Conservation (phyloP, 2,113 vertebrate species). For the Diadophis punctatus region DNA sequence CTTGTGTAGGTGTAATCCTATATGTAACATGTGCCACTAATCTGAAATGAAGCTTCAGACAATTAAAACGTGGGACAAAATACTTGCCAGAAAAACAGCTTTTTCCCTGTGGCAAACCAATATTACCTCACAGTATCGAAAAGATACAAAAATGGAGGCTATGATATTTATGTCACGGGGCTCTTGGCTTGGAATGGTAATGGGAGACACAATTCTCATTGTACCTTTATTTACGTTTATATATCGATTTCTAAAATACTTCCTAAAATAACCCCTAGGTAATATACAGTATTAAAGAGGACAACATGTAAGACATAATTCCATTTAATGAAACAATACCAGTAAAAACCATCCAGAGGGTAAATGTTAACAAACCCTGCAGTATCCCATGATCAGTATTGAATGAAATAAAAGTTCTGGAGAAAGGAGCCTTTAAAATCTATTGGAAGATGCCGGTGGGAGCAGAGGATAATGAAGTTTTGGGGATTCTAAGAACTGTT, state of each 20-base stretch:
- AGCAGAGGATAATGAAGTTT: background rate
- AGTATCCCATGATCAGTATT: background rate
- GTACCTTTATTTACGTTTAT: background rate
- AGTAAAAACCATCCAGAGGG: background rate
- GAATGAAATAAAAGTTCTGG: background rate
- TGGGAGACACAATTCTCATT: background rate
- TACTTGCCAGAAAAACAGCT: background rate
- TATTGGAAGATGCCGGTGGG: background rate
- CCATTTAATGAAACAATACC: background rate
- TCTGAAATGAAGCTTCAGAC: background rate
- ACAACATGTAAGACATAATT: background rate
- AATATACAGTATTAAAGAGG: background rate
- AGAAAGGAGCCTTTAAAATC: background rate
- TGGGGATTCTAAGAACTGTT: background rate
- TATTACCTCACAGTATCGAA: background rate
- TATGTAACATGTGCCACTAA: background rate
- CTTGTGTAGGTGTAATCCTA: background rate
- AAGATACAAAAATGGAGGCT: background rate
- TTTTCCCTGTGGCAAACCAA: background rate
- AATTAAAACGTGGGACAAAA: background rate
- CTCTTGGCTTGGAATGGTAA: background rate
- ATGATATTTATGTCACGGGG: background rate
- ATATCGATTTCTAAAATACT: background rate
- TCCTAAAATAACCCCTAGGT: background rate
- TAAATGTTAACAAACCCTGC: background rate